Base-by-base conservation (phyloP, 1,140 invertebrate species). In the Ceratosolen fusciceps region DNA sequence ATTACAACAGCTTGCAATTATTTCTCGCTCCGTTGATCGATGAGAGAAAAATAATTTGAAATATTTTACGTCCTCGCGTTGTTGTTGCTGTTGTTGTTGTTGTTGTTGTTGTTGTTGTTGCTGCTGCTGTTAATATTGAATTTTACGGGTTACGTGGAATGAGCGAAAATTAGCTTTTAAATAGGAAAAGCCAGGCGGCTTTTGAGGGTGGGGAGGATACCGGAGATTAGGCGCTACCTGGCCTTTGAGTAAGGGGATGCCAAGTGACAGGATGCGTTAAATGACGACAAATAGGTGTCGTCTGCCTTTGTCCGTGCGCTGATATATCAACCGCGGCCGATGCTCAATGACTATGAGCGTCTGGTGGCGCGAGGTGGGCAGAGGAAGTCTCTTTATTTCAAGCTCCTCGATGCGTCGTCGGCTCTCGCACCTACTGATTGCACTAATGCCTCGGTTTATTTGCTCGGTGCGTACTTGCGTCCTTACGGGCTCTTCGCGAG, bases 371-470 rank as follows among this genome's bases (percentile, higher is more conserved):
- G n/a, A n/a, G n/a, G n/a, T n/a, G n/a, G n/a, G n/a, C 49, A 19
- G 4, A 16, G 19, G 19, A 19, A 52, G 21, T 19, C 49, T 8
- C 21, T 52, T 52, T 52, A 52, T 52, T 52, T 52, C 49, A 3
- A 52, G 19, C 21, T 19, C 4, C 19, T 52, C 14, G 9, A 16
- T 3, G 12, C 14, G 1, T 60, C 47, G 71, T 21, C 2, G n/a
- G 29, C 24, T 16, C 31, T n/a, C 19, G 26, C 29, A 80, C 29
- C 56, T 76, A 75, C 79, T 72, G 71, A 76, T 80, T 80, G 74
- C 67, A 72, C 68, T 77, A 80, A 80, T 77, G 43, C 74, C 54
- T 60, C 56, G 43, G 31, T 58, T 4, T 76, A 49, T 76, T 70
- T 76, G 43, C 65, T 72, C 49, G 58, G 19, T 65, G 54, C 43